Evolutionary conservation across 2,113 vertebrate species (phyloP).

Genomic region (Leptocoma aspasia): DNA sequence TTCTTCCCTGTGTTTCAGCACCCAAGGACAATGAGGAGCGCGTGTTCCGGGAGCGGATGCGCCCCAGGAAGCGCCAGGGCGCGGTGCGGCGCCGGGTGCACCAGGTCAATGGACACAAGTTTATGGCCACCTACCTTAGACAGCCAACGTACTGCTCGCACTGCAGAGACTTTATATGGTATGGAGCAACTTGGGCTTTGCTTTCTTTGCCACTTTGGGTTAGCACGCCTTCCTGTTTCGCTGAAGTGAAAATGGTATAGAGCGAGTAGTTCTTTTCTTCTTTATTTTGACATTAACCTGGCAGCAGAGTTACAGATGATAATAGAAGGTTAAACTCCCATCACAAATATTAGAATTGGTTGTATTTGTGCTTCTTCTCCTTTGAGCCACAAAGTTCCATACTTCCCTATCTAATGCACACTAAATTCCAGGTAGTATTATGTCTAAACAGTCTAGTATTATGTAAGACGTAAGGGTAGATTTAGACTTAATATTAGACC

Average conservation of each 20-base stretch:
- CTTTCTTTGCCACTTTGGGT: not conserved
- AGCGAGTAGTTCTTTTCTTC: not conserved
- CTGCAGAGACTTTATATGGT: conserved; percentile 99
- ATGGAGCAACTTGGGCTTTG: not conserved
- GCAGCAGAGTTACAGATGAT: not conserved
- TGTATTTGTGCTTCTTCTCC: not conserved
- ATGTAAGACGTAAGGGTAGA: not conserved
- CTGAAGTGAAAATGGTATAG: not conserved
- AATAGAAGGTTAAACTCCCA: not conserved
- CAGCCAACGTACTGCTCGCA: conserved; percentile 98
- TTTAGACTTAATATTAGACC: not conserved
- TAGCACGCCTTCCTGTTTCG: not conserved
- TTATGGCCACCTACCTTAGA: conserved; percentile 98
- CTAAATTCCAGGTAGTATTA: not conserved
- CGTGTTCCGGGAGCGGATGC: conserved; percentile 93
- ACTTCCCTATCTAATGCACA: not conserved
- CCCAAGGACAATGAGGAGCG: conserved; percentile 96
- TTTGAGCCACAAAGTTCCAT: not conserved
- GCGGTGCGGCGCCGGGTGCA: conserved; percentile 95
- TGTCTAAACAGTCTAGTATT: not conserved
- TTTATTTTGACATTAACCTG: not conserved
- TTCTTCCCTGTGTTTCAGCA: conserved; percentile 63
- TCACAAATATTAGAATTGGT: not conserved
- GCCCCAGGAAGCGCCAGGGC: conserved; percentile 92
- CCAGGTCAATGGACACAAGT: conserved; percentile 98